A percentile compares a stretch with the other conserved stretches of the same genome.
phyloP scores from a whole-genome alignment of 2,797 vertebrate species.

The Discoglossus pictus region DNA sequence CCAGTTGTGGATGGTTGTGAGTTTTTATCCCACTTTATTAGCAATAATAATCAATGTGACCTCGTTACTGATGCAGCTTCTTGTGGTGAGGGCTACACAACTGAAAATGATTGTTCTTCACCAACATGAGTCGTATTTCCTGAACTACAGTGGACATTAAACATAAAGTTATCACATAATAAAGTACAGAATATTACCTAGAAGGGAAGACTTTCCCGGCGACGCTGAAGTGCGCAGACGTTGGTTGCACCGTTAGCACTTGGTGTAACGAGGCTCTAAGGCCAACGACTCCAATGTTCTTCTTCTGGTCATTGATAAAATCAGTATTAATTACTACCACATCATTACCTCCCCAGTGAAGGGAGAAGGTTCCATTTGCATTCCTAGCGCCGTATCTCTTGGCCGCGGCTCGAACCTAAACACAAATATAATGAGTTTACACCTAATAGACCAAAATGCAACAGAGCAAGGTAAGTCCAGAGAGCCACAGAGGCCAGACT shows the following conservation, averaged over 20 bases:
- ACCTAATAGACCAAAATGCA: neutral
- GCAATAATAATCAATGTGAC: slow-evolving; percentile 11
- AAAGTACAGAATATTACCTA: slow-evolving; percentile 62
- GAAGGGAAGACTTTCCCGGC: slow-evolving; percentile 69
- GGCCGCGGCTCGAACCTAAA: slow-evolving; percentile 69
- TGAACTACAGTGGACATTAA: neutral
- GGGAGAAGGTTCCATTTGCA: slow-evolving; percentile 66
- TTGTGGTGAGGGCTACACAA: no score
- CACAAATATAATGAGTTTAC: neutral
- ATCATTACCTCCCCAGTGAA: slow-evolving; percentile 66
- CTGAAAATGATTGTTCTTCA: no score
- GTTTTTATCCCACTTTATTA: no score
- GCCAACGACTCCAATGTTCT: slow-evolving; percentile 52
- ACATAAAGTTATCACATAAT: neutral
- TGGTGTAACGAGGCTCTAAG: slow-evolving; percentile 69
- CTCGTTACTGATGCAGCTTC: no score
- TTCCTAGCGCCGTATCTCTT: slow-evolving; percentile 52
- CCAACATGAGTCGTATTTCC: no score
- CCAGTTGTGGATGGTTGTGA: no score
- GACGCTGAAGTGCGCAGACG: slow-evolving; percentile 65
- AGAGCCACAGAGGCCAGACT: no score
- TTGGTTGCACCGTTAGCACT: slow-evolving; percentile 61
- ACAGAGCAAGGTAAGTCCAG: neutral
- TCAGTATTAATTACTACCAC: slow-evolving; percentile 65
- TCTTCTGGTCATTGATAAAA: slow-evolving; percentile 59